phyloP scores from a whole-genome alignment of 2,113 vertebrate genomes.

The Muntiacus reevesi region DNA sequence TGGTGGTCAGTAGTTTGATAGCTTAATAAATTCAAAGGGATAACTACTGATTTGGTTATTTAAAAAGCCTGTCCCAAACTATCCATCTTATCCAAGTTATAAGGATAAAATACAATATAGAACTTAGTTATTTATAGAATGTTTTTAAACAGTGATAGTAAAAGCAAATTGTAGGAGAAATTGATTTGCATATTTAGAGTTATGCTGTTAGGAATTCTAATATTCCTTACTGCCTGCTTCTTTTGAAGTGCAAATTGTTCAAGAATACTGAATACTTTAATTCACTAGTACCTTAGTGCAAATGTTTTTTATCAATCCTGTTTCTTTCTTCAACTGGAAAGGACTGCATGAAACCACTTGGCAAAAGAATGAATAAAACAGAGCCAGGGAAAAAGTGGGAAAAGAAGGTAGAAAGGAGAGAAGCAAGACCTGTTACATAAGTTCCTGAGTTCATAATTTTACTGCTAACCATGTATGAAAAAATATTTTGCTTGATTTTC shows the following conservation, averaged over 20 bases:
- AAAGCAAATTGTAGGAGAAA: background rate
- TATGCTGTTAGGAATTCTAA: background rate
- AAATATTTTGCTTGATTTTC: background rate
- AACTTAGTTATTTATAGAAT: background rate
- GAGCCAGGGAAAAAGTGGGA: background rate
- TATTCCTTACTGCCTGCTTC: background rate
- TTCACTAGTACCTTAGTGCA: background rate
- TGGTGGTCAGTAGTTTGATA: background rate
- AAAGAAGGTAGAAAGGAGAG: background rate
- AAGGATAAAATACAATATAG: background rate
- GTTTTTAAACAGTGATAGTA: background rate
- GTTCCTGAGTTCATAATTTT: background rate
- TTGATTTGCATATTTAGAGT: conserved; percentile 3
- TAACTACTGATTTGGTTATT: background rate
- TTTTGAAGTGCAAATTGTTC: conserved; percentile 21
- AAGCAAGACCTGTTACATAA: background rate
- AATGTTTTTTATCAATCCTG: background rate
- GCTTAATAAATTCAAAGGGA: background rate
- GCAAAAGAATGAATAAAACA: background rate
- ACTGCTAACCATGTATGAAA: background rate
- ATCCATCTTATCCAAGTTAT: background rate
- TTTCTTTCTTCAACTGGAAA: background rate
- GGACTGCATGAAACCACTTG: background rate
- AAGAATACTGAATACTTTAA: background rate
- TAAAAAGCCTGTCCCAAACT: background rate